Evolutionary conservation across 2,797 vertebrate species (phyloP).

Genomic region (Emydoidea blandingii): DNA sequence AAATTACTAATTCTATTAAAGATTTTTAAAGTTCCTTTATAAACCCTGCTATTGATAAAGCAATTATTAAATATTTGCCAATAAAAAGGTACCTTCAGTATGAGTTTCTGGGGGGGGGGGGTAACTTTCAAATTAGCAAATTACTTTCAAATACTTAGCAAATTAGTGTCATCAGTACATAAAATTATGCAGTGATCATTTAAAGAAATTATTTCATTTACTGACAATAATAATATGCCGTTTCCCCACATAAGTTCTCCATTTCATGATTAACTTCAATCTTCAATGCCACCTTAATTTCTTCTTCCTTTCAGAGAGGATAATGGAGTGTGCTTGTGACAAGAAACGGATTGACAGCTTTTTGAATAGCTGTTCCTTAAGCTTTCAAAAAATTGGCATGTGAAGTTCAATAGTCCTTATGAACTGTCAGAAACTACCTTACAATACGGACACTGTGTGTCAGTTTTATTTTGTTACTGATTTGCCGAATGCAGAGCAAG

Average conservation of each 20-base stretch:
- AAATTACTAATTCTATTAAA: neutral
- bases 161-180: neutral
- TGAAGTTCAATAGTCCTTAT: conserved; percentile 50
- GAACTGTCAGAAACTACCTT: conserved; percentile 38
- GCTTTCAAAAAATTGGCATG: conserved; percentile 16
- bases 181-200: neutral
- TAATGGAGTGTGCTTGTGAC: neutral
- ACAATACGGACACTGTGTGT: neutral
- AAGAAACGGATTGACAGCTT: conserved; percentile 17
- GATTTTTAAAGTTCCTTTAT: fast-evolving
- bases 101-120: neutral
- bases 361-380: conserved; percentile 25
- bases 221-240: neutral
- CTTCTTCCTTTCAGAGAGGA: neutral
- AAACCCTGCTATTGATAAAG: neutral
- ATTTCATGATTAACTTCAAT: neutral
- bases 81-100: neutral
- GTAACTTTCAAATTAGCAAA: neutral
- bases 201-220: neutral
- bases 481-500: conserved; percentile 3
- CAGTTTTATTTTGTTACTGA: conserved; percentile 52
- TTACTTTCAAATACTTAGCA: neutral
- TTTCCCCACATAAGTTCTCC: neutral
- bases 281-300: neutral
- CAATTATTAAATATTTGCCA: neutral